Percentiles rank a stretch among this genome's conserved stretches.
These are phyloP conservation scores for Rhea americana DNA, from an alignment of 2,113 vertebrate species.

Conservation along the genomic window DNA sequence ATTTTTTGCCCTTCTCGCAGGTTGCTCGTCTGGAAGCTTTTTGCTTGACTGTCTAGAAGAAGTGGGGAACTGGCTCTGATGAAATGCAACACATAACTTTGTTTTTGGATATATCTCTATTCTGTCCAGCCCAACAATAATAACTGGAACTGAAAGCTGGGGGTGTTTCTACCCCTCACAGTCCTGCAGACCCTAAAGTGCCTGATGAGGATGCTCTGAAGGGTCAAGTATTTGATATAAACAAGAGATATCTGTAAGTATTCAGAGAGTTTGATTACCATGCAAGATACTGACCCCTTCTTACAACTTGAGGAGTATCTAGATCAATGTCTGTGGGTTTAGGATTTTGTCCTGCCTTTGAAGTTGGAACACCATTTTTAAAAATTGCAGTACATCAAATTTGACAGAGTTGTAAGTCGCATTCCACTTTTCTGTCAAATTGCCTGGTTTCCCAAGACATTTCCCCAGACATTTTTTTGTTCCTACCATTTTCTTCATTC, in stretches of 20 bases:
- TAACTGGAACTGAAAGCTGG: neutral
- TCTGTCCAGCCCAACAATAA: accelerated
- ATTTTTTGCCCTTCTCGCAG: accelerated
- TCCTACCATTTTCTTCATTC: neutral
- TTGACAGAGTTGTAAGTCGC: neutral
- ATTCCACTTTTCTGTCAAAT: neutral
- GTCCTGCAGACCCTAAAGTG: neutral
- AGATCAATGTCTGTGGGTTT: neutral
- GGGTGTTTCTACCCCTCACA: neutral
- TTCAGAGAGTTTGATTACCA: neutral
- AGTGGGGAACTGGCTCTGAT: accelerated
- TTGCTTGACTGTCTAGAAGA: neutral
- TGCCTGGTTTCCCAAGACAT: neutral
- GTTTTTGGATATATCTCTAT: accelerated
- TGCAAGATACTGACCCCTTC: neutral
- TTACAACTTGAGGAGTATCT: neutral
- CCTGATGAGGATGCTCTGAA: neutral
- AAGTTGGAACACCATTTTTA: neutral
- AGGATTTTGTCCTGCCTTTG: neutral
- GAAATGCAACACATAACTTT: accelerated
- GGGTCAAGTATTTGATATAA: neutral
- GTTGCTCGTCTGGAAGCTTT: neutral
- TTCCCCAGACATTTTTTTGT: neutral
- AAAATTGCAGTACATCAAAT: neutral
- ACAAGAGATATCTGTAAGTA: neutral